Base-by-base conservation (phyloP, 2,888 invertebrate species). In the Cantharis nigra region DNA sequence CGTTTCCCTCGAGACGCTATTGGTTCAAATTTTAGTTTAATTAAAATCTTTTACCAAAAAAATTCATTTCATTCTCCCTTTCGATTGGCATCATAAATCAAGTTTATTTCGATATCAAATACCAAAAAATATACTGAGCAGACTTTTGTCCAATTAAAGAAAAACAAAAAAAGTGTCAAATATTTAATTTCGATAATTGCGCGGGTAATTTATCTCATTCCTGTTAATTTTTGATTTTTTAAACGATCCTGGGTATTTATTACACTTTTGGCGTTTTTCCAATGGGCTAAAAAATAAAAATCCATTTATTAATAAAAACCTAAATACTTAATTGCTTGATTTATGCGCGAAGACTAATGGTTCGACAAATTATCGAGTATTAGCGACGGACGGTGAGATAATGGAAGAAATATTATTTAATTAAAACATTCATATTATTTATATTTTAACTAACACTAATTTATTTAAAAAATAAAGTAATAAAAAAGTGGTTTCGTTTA, bases 331-430 rank as follows among this genome's bases (percentile, higher is more conserved):
- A 26, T 23, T 67, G 26, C 26, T 67, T 67, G 65, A 67, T 67
- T 67, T 67, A 67, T 67, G 26, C n/a, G 65, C n/a, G 23, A 67
- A 67, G 20, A 20, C 65, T 67, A 67, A 67, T 67, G 65, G 65
- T 67, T 67, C 65, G 65, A 67, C 65, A 67, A 67, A 67, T 67
- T 67, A 18, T 67, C 65, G 65, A 67, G n/a, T 26, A 26, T 67
- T 67, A 67, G 20, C 20, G 65, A 14, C 65, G 65, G 65, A 67
- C 65, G 65, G 65, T 67, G 65, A 67, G 65, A 67, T 67, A 67
- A 67, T 67, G 65, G 65, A 67, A 67, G 65, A 67, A 67, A 67
- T 67, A 67, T 67, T 67, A 67, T 67, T 67, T 67, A 67, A 67
- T 67, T 67, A 67, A 67, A 67, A 67, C 65, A 67, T 67, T 23